Evolutionary conservation across 1,140 invertebrate species (phyloP).

Genomic region (Drosophila dunni): DNA sequence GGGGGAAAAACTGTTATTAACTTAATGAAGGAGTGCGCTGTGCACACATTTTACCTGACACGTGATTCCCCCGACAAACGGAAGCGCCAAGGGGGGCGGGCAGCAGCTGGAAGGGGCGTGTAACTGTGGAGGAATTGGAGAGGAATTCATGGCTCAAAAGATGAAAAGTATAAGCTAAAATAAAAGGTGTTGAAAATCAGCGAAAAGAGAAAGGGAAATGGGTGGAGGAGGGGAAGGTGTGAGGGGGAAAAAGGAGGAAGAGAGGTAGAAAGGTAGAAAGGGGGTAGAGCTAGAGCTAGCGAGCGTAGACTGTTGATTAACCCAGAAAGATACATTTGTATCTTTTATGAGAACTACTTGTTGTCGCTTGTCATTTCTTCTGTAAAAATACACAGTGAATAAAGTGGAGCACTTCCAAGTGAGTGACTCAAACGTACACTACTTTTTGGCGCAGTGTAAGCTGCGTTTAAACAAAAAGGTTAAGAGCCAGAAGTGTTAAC

Average conservation of each 20-base stretch:
- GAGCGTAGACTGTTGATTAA: too few species aligned
- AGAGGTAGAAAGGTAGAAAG: not conserved
- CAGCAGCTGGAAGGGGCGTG: constrained; percentile 1
- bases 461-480: not conserved
- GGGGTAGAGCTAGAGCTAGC: too few species aligned
- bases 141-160: constrained; percentile 3
- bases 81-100: constrained; percentile 22
- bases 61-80: constrained; percentile 59
- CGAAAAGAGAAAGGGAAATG: not conserved
- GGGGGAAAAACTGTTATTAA: constrained; percentile 75
- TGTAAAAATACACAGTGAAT: too few species aligned
- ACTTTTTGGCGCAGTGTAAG: not conserved
- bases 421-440: too few species aligned
- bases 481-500: too few species aligned
- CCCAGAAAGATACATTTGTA: too few species aligned
- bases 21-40: constrained; percentile 79
- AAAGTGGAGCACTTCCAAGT: too few species aligned
- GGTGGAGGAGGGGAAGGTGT: too few species aligned
- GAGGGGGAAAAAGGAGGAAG: not conserved
- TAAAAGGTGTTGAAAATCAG: constrained; percentile 5
- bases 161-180: constrained; percentile 6
- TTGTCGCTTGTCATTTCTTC: too few species aligned
- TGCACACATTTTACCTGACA: constrained; percentile 73
- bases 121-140: constrained; percentile 11
- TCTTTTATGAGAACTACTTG: too few species aligned